Evolutionary conservation across 2,797 vertebrate species (phyloP), one percentile per base, ranked within the genome.

Genomic region (Poecilia velifera): DNA sequence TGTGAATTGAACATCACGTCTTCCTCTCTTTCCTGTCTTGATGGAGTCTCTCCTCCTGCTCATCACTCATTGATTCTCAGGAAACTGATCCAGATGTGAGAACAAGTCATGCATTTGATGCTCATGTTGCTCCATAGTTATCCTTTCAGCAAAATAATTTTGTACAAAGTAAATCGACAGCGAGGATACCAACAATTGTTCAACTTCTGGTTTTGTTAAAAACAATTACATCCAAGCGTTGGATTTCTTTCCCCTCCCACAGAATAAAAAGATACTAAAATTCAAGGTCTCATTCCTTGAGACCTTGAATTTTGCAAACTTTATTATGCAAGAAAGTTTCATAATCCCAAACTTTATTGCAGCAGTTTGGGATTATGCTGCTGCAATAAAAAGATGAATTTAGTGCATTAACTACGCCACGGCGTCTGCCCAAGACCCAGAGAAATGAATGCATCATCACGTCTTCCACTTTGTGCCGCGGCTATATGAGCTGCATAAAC

Each of bases 371-470:
- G 41, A n/a, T n/a, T 25, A n/a, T 14, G 20, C 36, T 70, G 6
- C 25, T 14, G 68, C 25, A 71, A 25, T 12, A 25, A 25, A 7
- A 71, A n/a, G 66, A 45, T 43, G 22, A 43, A 7, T 76, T 86
- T 74, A 80, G 85, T 82, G 16, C 12, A 14, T 53, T 81, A 51
- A 64, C 18, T 20, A 13, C 18, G 41, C 66, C 64, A 66, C 64
- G 46, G 49, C 73, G 82, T 81, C 76, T 85, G 64, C 62, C 51
- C 6, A 25, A 43, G 71, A 74, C 78, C 70, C 79, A 13, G 46
- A 80, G 57, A 73, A 81, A 90, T 82, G 75, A 81, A 90, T 72
- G 20, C 36, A n/a, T 43, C 39, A 86, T 76, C 66, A 49, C 4
- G 3, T 79, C 41, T 82, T 80, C 77, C 55, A 66, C 49, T 71